Percentiles rank a stretch among this genome's conserved stretches.
These are phyloP conservation scores for Epizoanthus fatuus DNA, from an alignment of 92 coral and sea anemone genomes.

Conservation along the genomic window DNA sequence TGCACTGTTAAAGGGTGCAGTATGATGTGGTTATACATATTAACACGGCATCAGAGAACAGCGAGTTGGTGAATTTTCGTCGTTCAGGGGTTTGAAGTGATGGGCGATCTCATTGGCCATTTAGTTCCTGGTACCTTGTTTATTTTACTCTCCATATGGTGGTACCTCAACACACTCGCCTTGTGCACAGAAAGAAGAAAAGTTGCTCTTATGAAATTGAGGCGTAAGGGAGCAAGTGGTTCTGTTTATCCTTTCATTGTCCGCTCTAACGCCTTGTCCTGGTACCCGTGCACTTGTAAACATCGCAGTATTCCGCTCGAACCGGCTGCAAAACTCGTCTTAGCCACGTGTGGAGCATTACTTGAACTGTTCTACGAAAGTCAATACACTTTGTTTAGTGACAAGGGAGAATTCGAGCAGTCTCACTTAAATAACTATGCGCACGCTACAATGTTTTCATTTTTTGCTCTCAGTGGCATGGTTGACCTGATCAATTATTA, in stretches of 20 bases:
- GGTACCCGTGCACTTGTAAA: slow-evolving; percentile 46
- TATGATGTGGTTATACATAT: no score
- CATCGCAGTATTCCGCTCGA: slow-evolving; percentile 75
- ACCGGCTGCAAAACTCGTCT: slow-evolving; percentile 70
- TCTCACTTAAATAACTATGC: slow-evolving; percentile 78
- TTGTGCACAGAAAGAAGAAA: neutral
- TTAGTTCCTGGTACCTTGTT: slow-evolving; percentile 79
- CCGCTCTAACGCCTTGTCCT: slow-evolving; percentile 6
- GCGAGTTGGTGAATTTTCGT: no score
- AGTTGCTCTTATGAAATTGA: neutral
- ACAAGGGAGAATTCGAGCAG: slow-evolving; percentile 60
- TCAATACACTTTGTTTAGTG: slow-evolving; percentile 72
- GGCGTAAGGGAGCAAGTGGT: neutral
- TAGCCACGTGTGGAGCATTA: slow-evolving; percentile 59
- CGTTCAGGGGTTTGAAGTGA: neutral
- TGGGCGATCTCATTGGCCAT: slow-evolving; percentile 87
- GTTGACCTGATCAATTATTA: slow-evolving; percentile 74
- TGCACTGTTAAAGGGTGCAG: no score
- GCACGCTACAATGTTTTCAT: slow-evolving; percentile 86
- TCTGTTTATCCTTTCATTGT: neutral
- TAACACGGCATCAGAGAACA: no score
- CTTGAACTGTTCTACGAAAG: slow-evolving; percentile 68
- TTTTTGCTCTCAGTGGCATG: slow-evolving; percentile 88
- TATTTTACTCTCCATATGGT: slow-evolving; percentile 71
- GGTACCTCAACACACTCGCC: slow-evolving; percentile 62